Evolutionary conservation across 2,888 invertebrate species (phyloP).

Genomic region (Caenorhabditis uteleia): DNA sequence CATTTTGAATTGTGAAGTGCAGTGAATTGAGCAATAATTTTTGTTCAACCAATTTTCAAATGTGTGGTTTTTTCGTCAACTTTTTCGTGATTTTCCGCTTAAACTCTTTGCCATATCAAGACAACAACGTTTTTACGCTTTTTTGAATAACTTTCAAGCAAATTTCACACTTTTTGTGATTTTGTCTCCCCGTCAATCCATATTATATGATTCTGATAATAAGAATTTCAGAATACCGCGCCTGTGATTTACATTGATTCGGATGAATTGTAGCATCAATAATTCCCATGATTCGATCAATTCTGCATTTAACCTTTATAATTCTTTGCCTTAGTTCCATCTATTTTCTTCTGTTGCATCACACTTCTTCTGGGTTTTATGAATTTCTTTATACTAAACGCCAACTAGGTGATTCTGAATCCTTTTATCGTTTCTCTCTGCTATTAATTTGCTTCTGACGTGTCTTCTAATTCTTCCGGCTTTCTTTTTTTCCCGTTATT

Average conservation of each 20-base stretch:
- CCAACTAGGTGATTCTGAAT: no score
- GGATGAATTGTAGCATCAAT: no score
- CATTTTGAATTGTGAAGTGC: not conserved
- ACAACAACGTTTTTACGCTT: constrained; percentile 4
- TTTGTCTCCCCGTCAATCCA: no score
- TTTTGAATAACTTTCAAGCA: not conserved
- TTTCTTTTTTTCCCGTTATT: no score
- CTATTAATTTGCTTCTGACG: no score
- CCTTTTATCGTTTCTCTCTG: no score
- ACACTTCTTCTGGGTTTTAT: no score
- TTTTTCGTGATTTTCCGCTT: no score
- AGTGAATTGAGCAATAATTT: constrained; percentile 4
- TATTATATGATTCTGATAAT: not conserved
- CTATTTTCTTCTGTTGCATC: not conserved
- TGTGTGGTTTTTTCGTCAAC: constrained; percentile 1
- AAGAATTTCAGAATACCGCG: constrained; percentile 7
- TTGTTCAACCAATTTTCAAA: not conserved
- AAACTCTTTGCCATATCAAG: no score
- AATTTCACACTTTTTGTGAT: not conserved
- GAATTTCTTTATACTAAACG: no score
- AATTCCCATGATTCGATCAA: no score
- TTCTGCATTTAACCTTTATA: not conserved
- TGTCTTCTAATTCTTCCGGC: no score
- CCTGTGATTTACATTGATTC: constrained; percentile 20
- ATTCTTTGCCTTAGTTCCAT: not conserved